phyloP scores from a whole-genome alignment of 2,113 vertebrate species.

The Aplodontia rufa region DNA sequence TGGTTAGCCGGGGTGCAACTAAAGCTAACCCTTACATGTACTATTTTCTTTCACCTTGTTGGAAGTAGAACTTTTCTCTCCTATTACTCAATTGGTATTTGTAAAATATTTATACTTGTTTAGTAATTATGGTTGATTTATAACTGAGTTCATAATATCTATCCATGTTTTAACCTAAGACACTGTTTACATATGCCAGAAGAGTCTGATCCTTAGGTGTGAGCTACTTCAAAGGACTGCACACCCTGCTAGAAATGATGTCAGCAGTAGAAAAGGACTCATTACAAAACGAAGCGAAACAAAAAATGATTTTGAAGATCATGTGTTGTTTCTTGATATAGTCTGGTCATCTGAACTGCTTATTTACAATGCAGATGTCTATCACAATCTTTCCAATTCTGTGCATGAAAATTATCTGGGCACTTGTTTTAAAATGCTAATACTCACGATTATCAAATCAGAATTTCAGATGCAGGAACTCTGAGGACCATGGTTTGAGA shows the following conservation, averaged over 20 bases:
- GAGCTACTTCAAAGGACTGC: not conserved
- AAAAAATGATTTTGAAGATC: not conserved
- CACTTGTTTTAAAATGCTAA: not conserved
- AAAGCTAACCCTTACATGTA: not conserved
- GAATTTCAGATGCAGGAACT: not conserved
- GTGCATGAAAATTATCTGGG: not conserved
- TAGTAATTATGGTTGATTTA: not conserved
- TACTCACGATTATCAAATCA: not conserved
- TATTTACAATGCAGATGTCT: not conserved
- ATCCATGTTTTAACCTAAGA: not conserved
- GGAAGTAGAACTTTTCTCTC: not conserved
- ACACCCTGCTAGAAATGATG: not conserved
- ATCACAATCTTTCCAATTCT: not conserved
- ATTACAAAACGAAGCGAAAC: not conserved
- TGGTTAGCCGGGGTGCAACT: accelerated
- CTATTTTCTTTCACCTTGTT: not conserved
- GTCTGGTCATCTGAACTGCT: not conserved
- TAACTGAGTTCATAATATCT: not conserved
- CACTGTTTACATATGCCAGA: not conserved
- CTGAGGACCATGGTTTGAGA: not conserved
- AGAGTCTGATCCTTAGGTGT: not conserved
- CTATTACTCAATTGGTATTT: not conserved
- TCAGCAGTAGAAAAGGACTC: not conserved
- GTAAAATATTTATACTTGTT: not conserved
- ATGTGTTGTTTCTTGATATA: not conserved